Base-by-base conservation (phyloP, 2,797 vertebrate species). In the Cossypha dichroa region DNA sequence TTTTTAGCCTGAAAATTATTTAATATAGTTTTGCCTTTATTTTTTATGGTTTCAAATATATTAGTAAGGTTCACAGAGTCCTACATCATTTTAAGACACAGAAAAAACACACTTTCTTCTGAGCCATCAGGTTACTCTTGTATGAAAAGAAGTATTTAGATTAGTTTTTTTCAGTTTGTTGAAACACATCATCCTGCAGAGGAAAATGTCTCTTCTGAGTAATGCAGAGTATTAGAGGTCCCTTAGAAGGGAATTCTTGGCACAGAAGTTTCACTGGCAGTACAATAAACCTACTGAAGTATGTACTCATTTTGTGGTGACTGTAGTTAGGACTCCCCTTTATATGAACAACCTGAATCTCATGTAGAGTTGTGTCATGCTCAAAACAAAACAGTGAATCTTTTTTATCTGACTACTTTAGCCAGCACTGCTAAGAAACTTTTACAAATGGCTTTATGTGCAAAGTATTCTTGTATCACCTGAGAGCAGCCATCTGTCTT, bases 1-100 rank as follows among this genome's bases (percentile, higher is more conserved):
- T 97, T 95, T 95, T 97, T 84, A 93, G 26, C 45, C 40, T 56
- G 46, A 3, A 3, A 93, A 80, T 38, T 85, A 67, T 79, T 93
- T 89, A 64, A 70, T 77, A 56, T 21, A 46, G 28, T 43, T 46
- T 22, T 41, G 15, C 40, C 36, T 85, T 72, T 90, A 62, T 80
- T 88, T 8, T 93, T 90, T 63, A 49, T 80, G 15, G 18, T 38
- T 90, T 92, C 64, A 89, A 80, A 90, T 76, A 81, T 82, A 62
- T 40, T 62, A 63, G 5, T 54, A 58, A 64, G 15, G 38, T 62
- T 95, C 36, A 67, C 15, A 64, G 41, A 83, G 31, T 68, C 22
- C 18, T 55, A 72, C 4, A 36, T 7, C 16, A 69, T 76, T 84
- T 90, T 70, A 85, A 82, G 48, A 60, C 34, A 38, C 5, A 46